Evolutionary conservation across 2,888 invertebrate species (phyloP), one percentile per base, ranked within the genome.

Genomic region (Cybosia mesomella): DNA sequence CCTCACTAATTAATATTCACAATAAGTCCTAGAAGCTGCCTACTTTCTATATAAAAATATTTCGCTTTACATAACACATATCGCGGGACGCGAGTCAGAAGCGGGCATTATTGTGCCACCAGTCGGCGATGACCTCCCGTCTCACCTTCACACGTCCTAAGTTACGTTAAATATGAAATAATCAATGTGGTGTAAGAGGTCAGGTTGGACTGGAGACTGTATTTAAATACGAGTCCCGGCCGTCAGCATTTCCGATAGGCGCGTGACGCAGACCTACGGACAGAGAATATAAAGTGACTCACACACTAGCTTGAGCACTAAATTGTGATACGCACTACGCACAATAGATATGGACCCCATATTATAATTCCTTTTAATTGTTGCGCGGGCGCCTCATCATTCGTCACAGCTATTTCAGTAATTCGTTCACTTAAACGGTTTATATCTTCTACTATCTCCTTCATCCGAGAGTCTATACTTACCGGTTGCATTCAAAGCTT

Each of bases 161-260:
- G 34, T 43, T 43, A 13, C 54, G 21, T 64, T 43, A 28, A 55
- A 57, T 70, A 71, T 64, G 64, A 65, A 75, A 65, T 68, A 79
- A 75, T 72, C 71, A 64, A 73, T 72, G 72, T 72, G 61, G 64
- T 73, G 64, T 72, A 66, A 75, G 71, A 62, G 79, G 71, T 79
- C 81, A 73, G 9, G 61, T 43, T 65, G 72, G 43, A 53, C 67
- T 79, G 75, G 73, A 69, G 70, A 72, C 72, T 75, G 70, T 79
- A 91, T 91, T 91, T 90, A 89, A 91, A 92, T 90, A 89, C 83
- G 84, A 86, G 84, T 84, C 84, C 82, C 84, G 84, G 91, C 87
- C 89, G 92, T 92, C 91, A 89, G 88, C 87, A 92, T 92, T 94
- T 95, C 94, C 94, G 91, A 94, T 91, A 89, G 91, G 81, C 89